Evolutionary conservation across 2,888 invertebrate genomes (phyloP), one percentile per base, ranked within the genome.

Genomic region (Acleris literana): DNA sequence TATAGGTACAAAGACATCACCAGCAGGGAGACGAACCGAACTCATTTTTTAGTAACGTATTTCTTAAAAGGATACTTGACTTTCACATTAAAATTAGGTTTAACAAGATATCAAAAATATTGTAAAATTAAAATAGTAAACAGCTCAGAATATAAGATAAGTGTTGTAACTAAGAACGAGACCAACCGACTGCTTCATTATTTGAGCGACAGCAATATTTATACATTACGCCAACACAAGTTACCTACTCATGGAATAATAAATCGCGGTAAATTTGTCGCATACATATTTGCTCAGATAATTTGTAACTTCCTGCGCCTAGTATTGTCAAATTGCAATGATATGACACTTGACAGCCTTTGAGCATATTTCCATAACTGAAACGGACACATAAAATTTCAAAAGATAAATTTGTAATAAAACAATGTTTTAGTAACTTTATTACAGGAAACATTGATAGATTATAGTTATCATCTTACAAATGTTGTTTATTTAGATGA

Each of bases 1-100:
- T 69, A 96, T 80, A 60, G 95, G 93, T 68, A 95, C 87, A 83
- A 90, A 93, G 64, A 82, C 71, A 77, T 92, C 88, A 65, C 86
- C 85, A 72, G 82, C 79, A 53, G 83, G 78, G 65, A 85, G 73
- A 71, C 83, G 83, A 71, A 79, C 69, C 61, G 79, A 77, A 68
- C 88, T 83, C 89, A 88, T 90, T 70, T 68, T 33, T 79, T 70
- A 39, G 9, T 11, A 43, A 9, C 7, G 17, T 39, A 52, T 13
- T 22, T 25, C 22, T 49, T 54, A 20, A 29, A 18, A 39, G 1
- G n/a, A 56, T 46, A 25, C 20, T 25, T 5, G 57, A 57, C 25
- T 44, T 46, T 44, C 22, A 39, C 53, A 55, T 17, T 53, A 44
- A 17, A 63, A 64, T 54, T n/a, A 59, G 54, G 48, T 64, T 44